Base-by-base conservation (phyloP, 2,113 vertebrate genomes). In the Stictonetta naevosa region DNA sequence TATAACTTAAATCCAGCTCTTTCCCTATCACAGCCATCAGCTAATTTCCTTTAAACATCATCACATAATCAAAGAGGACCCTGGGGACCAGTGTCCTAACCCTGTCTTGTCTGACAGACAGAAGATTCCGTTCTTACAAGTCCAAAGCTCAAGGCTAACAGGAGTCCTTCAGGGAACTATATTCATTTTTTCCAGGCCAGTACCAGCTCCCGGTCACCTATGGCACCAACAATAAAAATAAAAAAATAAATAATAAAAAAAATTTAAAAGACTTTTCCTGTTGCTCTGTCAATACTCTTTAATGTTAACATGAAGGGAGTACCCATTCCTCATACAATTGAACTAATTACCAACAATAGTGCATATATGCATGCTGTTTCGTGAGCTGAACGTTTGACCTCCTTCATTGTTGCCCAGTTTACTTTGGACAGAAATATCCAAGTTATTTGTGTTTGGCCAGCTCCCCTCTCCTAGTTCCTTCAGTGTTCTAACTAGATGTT, bases 331-430 rank as follows among this genome's bases (percentile, higher is more conserved):
- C 59, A 64, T 33, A 74, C 78, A 96, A 90, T 42, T 88, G 48
- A 89, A 64, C 34, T 85, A 81, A 89, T 85, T 38, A 82, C 76
- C 34, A 82, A 59, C 46, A 90, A 76, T 95, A 95, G 26, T 79
- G 22, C 80, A 62, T 46, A 58, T 13, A 40, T 23, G 33, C 52
- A 69, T 86, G 66, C 60, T 88, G 91, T 93, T 97, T 92, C 2
- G 3, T 76, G 80, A 94, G 81, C 73, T 97, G 96, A 97, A 97
- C 95, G 86, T 97, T 77, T 98, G 96, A 97, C 97, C 97, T 96
- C 58, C 38, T 95, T 96, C 76, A 20, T 87, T 95, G 88, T 86
- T 86, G 86, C 91, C 88, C 29, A 0, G 86, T 75, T 94, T 93
- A 91, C 86, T 91, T 92, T 77, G 85, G 55, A 96, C 90, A 92